Base-by-base conservation (phyloP, 2,797 vertebrate genomes). In the Scolopax rusticola region DNA sequence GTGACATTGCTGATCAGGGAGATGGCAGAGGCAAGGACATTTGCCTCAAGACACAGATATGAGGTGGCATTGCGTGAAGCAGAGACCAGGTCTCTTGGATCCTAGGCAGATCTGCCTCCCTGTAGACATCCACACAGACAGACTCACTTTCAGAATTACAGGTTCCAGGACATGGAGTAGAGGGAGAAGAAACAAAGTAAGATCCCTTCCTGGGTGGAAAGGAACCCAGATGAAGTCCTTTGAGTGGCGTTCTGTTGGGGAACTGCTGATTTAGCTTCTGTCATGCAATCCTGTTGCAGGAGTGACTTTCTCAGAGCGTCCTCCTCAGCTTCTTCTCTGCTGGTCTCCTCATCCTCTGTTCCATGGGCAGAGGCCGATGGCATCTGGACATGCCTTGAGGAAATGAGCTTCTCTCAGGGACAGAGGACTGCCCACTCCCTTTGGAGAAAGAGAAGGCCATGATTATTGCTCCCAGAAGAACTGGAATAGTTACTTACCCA, bases 401-500 rank as follows among this genome's bases (percentile, higher is more conserved):
- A 85, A 95, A 77, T 53, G 20, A 85, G 61, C 27, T 83, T 38
- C 60, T 85, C 70, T 80, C 9, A 61, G 67, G 28, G 76, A 79
- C 2, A 1, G 40, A 80, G 53, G 32, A 45, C 88, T 88, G 21
- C 60, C 54, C 0, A 0, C 59, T 92, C n/a, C 74, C 63, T 93
- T 59, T 70, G 64, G 56, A 95, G 67, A 95, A 89, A 64, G 67
- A 63, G 20, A 82, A 30, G 30, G 24, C 33, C 1, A 7, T 59
- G 68, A 56, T 69, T 89, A 75, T 48, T 77, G 86, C 71, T 93
- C 63, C 77, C 70, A 64, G 75, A 77, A 92, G 81, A 83, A 80
- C 51, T 21, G 32, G 67, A 89, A 53, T 61, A 84, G 60, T 54
- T 89, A 15, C 71, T 95, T 92, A 93, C 81, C 60, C 70, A 76